Evolutionary conservation across 2,888 invertebrate genomes (phyloP), one percentile per base, ranked within the genome.

Genomic region (Drosophila hamatofila): DNA sequence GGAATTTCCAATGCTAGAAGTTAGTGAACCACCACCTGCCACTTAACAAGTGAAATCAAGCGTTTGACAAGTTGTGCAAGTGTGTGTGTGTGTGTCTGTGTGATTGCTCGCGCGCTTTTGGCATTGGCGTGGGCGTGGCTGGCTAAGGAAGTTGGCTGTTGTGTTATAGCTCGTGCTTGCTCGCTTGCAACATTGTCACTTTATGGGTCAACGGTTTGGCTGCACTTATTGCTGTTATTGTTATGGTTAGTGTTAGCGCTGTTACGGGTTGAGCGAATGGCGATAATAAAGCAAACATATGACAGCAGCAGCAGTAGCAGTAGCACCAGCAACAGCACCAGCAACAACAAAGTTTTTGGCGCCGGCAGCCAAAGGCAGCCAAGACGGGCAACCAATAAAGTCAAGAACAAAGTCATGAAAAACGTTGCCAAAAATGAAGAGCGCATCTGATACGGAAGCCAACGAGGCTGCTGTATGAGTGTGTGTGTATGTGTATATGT

Each of bases 201-300:
- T 84, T 85, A 88, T 84, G 81, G 84, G 84, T 85, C 81, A 85
- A 88, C 68, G 77, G 72, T 68, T 84, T 85, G 74, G 68, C 77
- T 85, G 85, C 85, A 85, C 69, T 66, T 75, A 75, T 81, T 74
- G 79, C 73, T 67, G 70, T 81, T 72, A 82, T 78, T 87, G 82
- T 87, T 84, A 87, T 80, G 75, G 85, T 78, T 83, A 78, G 78
- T 72, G 80, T 73, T 80, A 55, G 75, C 48, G 75, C 74, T 86
- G 79, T 83, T 74, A 79, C 74, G 71, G 81, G 69, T 72, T 73
- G 70, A 56, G 56, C 61, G 59, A 79, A 72, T 81, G 68, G 75
- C 75, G 80, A 87, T 84, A 84, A 87, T 84, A 84, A 88, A 87
- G 88, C 83, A 82, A 84, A 80, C 88, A 82, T 83, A 87, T 87